Evolutionary conservation across 2,888 invertebrate species (phyloP).

Genomic region (Noctua pronuba): DNA sequence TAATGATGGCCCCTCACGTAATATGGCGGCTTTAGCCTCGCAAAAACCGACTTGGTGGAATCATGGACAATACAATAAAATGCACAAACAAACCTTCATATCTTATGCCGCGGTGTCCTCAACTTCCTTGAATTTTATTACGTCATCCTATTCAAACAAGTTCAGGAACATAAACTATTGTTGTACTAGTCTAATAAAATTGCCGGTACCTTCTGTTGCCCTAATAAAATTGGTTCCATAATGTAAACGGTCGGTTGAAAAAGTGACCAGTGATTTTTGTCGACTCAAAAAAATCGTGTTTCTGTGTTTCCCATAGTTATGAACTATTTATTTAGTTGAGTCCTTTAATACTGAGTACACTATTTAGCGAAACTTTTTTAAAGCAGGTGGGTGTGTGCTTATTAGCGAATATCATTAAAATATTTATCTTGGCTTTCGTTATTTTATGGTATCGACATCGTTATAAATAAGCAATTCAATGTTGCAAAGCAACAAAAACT

Average conservation of each 20-base stretch:
- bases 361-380: not conserved
- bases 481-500: not conserved
- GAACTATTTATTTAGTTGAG: not conserved
- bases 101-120: conserved; percentile 62
- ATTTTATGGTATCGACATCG: not conserved
- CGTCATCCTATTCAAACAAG: conserved; percentile 76
- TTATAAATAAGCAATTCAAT: not conserved
- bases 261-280: conserved; percentile 23
- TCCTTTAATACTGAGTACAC: not conserved
- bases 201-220: conserved; percentile 62
- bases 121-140: conserved; percentile 80
- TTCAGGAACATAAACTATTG: conserved; percentile 75
- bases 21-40: conserved; percentile 78
- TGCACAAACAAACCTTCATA: conserved; percentile 69
- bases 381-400: not conserved
- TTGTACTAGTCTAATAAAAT: conserved; percentile 74
- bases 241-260: conserved; percentile 48
- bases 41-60: conserved; percentile 83
- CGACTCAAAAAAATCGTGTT: not conserved
- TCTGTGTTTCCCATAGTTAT: conserved; percentile 5
- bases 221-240: conserved; percentile 62
- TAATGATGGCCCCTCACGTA: conserved; percentile 84
- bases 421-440: not conserved
- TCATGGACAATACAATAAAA: conserved; percentile 81
- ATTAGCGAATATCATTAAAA: not conserved